Evolutionary conservation across 2,888 invertebrate species (phyloP).

Genomic region (Sabellastarte sp.): DNA sequence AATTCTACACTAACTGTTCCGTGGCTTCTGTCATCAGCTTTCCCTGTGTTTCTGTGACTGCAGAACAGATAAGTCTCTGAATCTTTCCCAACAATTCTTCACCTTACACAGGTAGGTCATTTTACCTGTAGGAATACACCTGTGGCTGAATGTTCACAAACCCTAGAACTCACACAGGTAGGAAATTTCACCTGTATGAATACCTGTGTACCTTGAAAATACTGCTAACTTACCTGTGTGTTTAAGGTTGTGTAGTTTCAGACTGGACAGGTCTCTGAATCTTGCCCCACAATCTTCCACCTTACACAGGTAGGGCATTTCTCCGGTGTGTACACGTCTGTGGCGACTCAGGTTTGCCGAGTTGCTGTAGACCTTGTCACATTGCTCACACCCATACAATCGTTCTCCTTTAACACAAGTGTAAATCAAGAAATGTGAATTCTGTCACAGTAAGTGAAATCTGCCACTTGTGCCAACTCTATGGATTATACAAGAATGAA

Average conservation of each 20-base stretch:
- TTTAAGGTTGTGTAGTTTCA: slow-evolving; percentile 26
- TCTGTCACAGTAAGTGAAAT: not conserved
- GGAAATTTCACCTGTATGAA: no score
- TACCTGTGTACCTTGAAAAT: no score
- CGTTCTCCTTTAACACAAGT: slow-evolving; percentile 16
- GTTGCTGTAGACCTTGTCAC: slow-evolving; percentile 21
- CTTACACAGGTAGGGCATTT: slow-evolving; percentile 22
- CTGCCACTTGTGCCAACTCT: not conserved
- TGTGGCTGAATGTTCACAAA: no score
- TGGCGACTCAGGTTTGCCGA: slow-evolving; percentile 23
- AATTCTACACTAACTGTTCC: no score
- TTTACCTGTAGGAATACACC: slow-evolving; percentile 25
- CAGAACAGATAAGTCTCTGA: slow-evolving; percentile 21
- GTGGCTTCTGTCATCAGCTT: no score
- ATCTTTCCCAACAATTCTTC: slow-evolving; percentile 13
- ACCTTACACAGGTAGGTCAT: slow-evolving; percentile 20
- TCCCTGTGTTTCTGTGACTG: slow-evolving; percentile 25
- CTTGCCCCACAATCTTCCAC: slow-evolving; percentile 12
- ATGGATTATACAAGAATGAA: no score
- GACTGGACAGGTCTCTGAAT: slow-evolving; percentile 21
- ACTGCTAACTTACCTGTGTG: slow-evolving; percentile 22
- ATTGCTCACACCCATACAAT: slow-evolving; percentile 16
- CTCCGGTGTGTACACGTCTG: slow-evolving; percentile 25
- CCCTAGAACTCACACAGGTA: no score
- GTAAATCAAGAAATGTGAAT: not conserved